Base-by-base conservation (phyloP, 2,888 invertebrate species). In the Metalampra italica region DNA sequence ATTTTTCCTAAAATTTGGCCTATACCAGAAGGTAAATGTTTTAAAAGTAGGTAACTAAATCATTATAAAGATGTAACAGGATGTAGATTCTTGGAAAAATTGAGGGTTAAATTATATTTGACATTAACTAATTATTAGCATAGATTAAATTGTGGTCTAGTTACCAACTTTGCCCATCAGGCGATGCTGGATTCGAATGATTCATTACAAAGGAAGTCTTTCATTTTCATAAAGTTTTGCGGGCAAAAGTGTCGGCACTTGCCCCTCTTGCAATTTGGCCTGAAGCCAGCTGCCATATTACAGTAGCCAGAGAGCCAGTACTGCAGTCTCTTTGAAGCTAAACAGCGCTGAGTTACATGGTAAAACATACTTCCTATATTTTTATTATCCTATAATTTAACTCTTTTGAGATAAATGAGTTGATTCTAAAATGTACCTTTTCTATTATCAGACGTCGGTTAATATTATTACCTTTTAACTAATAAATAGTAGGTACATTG, bases 161-260 rank as follows among this genome's bases (percentile, higher is more conserved):
- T 22, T 22, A 3, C 22, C 37, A 37, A 45, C 44, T 45, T 37
- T 39, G 8, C 15, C 29, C 22, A 37, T 37, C 36, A n/a, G 8
- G 29, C 44, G 37, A 37, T 22, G 22, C 34, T 9, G 22, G 48
- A 51, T 47, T 44, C 46, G 53, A 52, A 50, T 56, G 51, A 55
- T 59, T 56, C 55, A 52, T 60, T 57, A 60, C 57, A 61, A 61
- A 59, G 51, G 53, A 45, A 49, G 56, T 59, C 58, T 60, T 79
- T 68, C 69, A 74, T 78, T 78, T 80, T 78, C 77, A 80, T 79
- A 78, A 79, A 78, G 74, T 77, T 74, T 75, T 68, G 75, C 62
- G 71, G 73, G 67, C 71, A 77, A 78, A 76, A 79, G 72, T 75
- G 76, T 73, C 73, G 65, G 67, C 68, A 69, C 68, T 71, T 66